Conservation (phyloP, 2,888 invertebrate genomes). For the Nymphalis polychloros region DNA sequence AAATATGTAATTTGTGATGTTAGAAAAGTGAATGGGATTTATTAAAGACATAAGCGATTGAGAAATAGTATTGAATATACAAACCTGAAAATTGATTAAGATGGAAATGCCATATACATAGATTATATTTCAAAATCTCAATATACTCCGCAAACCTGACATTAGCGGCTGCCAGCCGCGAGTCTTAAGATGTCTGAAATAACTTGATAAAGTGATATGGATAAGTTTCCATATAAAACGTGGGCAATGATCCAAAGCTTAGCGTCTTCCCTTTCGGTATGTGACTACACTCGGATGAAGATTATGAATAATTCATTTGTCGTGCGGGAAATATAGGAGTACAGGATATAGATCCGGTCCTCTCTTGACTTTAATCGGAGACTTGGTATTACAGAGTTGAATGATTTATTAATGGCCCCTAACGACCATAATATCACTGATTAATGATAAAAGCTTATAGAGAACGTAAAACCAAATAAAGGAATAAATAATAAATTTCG, state of each 20-base stretch:
- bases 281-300: constrained; percentile 32
- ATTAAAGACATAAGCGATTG: not conserved
- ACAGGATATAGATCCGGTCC: constrained; percentile 77
- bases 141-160: constrained; percentile 1
- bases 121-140: not conserved
- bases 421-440: constrained; percentile 28
- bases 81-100: not conserved
- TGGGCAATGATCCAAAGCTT: constrained; percentile 26
- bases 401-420: constrained; percentile 38
- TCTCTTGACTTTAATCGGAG: constrained; percentile 39
- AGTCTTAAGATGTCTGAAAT: constrained; percentile 6
- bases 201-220: constrained; percentile 9
- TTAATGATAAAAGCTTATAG: constrained; percentile 25
- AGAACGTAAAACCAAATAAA: not conserved
- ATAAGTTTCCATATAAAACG: constrained; percentile 16
- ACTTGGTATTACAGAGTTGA: constrained; percentile 35
- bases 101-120: not conserved
- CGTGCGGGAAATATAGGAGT: constrained; percentile 53
- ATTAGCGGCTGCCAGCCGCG: not conserved
- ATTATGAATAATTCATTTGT: constrained; percentile 66
- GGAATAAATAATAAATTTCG: no score
- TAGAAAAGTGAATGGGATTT: no score
- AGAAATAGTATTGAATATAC: not conserved
- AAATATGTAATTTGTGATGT: no score
- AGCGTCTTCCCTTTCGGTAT: constrained; percentile 24